Conservation (phyloP, 2,888 invertebrate species). For the Tanypteryx hageni region DNA sequence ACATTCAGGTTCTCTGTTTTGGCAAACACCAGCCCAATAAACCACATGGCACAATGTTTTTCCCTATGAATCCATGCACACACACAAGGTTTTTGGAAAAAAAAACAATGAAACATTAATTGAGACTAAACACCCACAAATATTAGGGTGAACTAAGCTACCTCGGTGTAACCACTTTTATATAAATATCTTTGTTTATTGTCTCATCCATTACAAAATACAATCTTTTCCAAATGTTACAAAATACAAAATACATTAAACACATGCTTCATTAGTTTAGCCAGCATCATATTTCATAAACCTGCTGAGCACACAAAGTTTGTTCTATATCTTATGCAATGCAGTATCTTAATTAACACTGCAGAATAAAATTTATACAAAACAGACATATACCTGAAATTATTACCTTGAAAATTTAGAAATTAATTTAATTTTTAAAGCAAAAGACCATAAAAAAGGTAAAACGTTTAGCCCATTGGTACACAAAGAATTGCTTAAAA, state of each 20-base stretch:
- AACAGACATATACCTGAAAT: too few relatives aligned
- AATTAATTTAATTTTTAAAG: too few relatives aligned
- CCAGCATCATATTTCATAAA: too few relatives aligned
- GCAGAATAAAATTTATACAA: too few relatives aligned
- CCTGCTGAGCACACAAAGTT: too few relatives aligned
- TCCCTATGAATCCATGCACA: conserved; percentile 69
- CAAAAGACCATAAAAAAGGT: too few relatives aligned
- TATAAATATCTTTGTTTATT: background rate
- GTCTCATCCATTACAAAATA: background rate
- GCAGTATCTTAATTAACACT: too few relatives aligned
- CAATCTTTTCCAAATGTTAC: background rate
- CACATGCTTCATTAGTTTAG: too few relatives aligned
- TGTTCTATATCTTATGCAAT: too few relatives aligned
- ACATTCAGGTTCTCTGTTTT: conserved; percentile 93
- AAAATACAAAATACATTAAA: background rate
- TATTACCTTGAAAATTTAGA: too few relatives aligned
- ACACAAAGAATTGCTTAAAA: too few relatives aligned
- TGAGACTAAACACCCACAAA: background rate
- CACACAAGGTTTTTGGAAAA: conserved; percentile 30
- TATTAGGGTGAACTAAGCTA: background rate
- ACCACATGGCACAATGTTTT: conserved; percentile 94
- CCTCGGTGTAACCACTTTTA: background rate
- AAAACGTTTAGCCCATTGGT: too few relatives aligned
- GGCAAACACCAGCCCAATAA: conserved; percentile 96
- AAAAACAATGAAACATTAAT: conserved; percentile 13